phyloP scores from a whole-genome alignment of 2,888 invertebrate genomes.

The Prosopocoilus inquinatus region DNA sequence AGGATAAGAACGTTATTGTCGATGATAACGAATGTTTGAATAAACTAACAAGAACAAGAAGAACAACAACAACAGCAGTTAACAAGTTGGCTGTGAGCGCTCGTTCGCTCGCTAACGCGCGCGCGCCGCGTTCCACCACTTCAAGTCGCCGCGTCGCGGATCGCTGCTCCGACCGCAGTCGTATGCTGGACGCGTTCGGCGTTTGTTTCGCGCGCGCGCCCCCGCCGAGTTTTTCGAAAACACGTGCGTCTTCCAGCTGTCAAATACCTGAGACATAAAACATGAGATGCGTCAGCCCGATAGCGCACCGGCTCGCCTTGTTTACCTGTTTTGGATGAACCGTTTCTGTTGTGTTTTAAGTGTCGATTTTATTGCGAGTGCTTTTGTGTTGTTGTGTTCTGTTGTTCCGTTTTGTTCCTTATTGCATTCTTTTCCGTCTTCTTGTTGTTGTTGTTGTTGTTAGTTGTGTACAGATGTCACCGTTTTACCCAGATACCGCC shows the following conservation, averaged over 20 bases:
- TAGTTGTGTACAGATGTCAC: constrained; percentile 1
- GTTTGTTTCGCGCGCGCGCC: not conserved
- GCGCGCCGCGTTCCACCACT: constrained; percentile 26
- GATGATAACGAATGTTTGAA: constrained; percentile 15
- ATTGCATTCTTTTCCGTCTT: constrained; percentile 25
- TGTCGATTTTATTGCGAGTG: constrained; percentile 11
- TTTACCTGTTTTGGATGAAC: constrained; percentile 4
- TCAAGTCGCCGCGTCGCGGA: constrained; percentile 22
- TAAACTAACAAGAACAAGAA: constrained; percentile 12
- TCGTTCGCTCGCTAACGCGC: constrained; percentile 10
- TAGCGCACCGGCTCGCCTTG: not conserved
- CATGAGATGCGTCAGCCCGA: not conserved
- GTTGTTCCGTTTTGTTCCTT: constrained; percentile 15
- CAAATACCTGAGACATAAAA: constrained; percentile 1
- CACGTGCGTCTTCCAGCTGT: not conserved
- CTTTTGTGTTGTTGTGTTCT: constrained; percentile 22
- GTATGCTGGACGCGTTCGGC: not conserved
- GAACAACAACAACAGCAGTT: constrained; percentile 21
- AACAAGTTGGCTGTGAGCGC: constrained; percentile 18
- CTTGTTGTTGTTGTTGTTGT: too few species aligned
- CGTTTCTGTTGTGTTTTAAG: constrained; percentile 14
- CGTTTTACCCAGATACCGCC: not conserved
- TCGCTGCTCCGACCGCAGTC: constrained; percentile 20
- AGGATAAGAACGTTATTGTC: constrained; percentile 14
- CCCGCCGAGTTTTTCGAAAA: not conserved